Base-by-base conservation (phyloP, 1,140 invertebrate genomes). In the Cephus cinctus region DNA sequence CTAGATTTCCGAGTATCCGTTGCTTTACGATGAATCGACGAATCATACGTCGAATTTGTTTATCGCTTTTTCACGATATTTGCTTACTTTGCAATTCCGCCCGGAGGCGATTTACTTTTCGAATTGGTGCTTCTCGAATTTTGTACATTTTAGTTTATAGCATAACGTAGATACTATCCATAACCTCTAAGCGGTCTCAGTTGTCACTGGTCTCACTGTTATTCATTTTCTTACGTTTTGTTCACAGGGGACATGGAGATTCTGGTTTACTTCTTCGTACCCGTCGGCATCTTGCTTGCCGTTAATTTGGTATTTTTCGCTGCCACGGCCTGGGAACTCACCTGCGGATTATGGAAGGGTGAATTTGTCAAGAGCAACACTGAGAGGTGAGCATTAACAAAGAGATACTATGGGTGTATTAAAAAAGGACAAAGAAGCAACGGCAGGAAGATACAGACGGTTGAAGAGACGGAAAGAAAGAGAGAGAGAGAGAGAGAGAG, bases 301-400 rank as follows among this genome's bases (percentile, higher is more conserved):
- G 78, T 89, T 40, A 92, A 92, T 71, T 78, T 91, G 20, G 76
- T 86, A 6, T 81, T 92, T 42, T 92, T 92, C 71, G 79, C 83
- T 16, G 86, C 87, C 16, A 92, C 90, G 3, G 87, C 90, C 5
- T 80, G 88, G 43, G 89, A 92, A 78, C 78, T 92, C 46, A 90
- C 89, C 3, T 92, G 89, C 64, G 90, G 90, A 3, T 75, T 92
- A 5, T 92, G 90, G 90, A 89, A 90, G 62, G 81, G 87, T 42
- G 89, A 92, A 71, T 86, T 90, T 50, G 88, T 90, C 48, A 91
- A 92, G 75, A 89, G 87, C 21, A 89, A 87, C n/a, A 87, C 87
- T 0, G 89, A 92, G 76, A 84, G 88, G 82, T 89, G 77, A 63
- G 74, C 50, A 31, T 43, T n/a, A n/a, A n/a, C n/a, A n/a, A n/a